phyloP scores from a whole-genome alignment of 2,113 vertebrate species.

The Cryptotis parvus region DNA sequence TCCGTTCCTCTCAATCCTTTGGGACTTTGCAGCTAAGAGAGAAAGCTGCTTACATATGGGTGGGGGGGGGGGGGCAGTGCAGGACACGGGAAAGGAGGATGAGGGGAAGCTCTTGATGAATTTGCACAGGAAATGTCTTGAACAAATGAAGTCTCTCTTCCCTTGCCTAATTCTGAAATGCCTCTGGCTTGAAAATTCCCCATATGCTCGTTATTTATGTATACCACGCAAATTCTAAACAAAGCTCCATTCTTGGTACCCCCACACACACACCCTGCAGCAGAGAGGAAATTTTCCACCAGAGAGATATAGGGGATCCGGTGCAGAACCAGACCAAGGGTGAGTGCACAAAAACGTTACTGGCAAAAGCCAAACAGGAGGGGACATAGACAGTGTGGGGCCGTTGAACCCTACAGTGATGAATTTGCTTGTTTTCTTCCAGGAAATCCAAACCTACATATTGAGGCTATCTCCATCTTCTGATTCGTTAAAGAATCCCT shows the following conservation, averaged over 20 bases:
- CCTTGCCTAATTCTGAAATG: conserved; percentile 62
- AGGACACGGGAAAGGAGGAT: conserved; percentile 6
- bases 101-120: conserved; percentile 56
- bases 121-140: conserved; percentile 75
- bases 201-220: conserved; percentile 74
- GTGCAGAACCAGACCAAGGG: background rate
- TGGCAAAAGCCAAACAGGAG: background rate
- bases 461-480: background rate
- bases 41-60: conserved; percentile 66
- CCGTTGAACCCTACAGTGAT: background rate
- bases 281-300: conserved; percentile 44
- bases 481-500: background rate
- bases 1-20: conserved; percentile 60
- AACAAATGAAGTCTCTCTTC: conserved; percentile 69
- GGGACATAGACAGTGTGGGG: background rate
- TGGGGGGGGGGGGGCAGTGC: background rate
- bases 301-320: background rate
- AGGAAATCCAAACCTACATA: background rate
- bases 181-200: conserved; percentile 71
- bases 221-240: conserved; percentile 75
- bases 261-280: conserved; percentile 28
- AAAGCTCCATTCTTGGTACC: conserved; percentile 53
- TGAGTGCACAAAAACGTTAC: background rate
- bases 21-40: conserved; percentile 55
- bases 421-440: background rate